Base-by-base conservation (phyloP, 2,113 vertebrate species). In the Trogon melanurus region DNA sequence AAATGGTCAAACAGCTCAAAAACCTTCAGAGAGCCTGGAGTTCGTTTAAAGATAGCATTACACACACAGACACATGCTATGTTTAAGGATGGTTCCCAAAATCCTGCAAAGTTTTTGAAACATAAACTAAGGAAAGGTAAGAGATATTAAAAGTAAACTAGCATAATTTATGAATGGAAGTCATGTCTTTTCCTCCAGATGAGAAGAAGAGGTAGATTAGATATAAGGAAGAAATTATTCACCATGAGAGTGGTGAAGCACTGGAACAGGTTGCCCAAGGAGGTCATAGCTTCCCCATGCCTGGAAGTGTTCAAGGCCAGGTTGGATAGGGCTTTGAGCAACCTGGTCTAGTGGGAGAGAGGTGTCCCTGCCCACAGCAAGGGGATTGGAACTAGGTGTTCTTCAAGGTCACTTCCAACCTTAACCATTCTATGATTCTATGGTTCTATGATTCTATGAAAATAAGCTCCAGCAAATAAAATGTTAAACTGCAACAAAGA, bases 391-490 rank as follows among this genome's bases (percentile, higher is more conserved):
- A 41, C 41, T 41, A 41, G 41, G 11, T 41, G 41, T 12, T 41
- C 41, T 41, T 41, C 41, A 41, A 41, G 41, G 41, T 41, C 41
- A 11, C 41, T 41, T 41, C 41, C 41, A 41, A 41, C 41, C 41
- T 41, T 41, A 41, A 41, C 41, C 41, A 41, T 41, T 41, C 41
- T 41, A 41, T 41, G 41, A 41, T 41, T 41, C 41, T 41, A 41
- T 41, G 41, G 41, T 41, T 41, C 41, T 41, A 10, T 41, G 41
- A 41, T 41, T 41, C 41, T 41, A 41, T 41, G 61, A 83, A 85
- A 93, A 92, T 56, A 86, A 83, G 25, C 36, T 96, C 79, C 85
- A 78, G 88, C 51, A 94, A 92, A 70, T 60, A 4, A 93, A 80
- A 80, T 51, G 79, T 94, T 97, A 94, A 96, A 79, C 51, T 4